These are phyloP conservation scores for Drosophila seclusa DNA, from an alignment of 2,888 invertebrate genomes.

Conservation along the genomic window DNA sequence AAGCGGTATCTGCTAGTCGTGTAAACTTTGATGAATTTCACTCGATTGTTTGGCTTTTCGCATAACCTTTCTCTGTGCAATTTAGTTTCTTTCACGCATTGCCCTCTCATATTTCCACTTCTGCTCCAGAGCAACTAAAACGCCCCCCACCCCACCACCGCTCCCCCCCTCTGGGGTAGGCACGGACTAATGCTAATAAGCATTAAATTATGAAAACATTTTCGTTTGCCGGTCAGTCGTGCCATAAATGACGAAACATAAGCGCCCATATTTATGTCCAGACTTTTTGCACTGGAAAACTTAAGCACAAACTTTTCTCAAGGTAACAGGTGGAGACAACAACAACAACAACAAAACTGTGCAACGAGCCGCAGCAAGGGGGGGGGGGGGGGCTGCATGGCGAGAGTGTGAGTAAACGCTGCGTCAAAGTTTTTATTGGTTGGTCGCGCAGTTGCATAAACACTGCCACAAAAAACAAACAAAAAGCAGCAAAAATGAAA, in stretches of 20 bases:
- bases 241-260: slow-evolving; percentile 78
- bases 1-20: neutral
- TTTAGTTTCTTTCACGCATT: neutral
- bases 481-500: slow-evolving; percentile 44
- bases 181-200: slow-evolving; percentile 63
- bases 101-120: neutral
- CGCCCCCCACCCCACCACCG: neutral
- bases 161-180: no score
- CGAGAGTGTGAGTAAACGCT: slow-evolving; percentile 11
- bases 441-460: slow-evolving; percentile 79
- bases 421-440: slow-evolving; percentile 70
- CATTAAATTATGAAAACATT: slow-evolving; percentile 78
- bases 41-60: slow-evolving; percentile 24
- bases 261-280: slow-evolving; percentile 77
- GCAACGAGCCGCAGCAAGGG: neutral
- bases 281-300: slow-evolving; percentile 80
- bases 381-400: neutral
- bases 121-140: neutral
- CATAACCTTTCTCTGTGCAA: slow-evolving; percentile 23
- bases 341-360: neutral
- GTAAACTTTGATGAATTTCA: neutral
- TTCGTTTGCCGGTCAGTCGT: slow-evolving; percentile 64
- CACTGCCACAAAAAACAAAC: slow-evolving; percentile 29
- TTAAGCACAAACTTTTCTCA: slow-evolving; percentile 49
- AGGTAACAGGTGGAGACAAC: slow-evolving; percentile 1